Conservation (phyloP, 1,140 invertebrate genomes). For the Drosophila varians region DNA sequence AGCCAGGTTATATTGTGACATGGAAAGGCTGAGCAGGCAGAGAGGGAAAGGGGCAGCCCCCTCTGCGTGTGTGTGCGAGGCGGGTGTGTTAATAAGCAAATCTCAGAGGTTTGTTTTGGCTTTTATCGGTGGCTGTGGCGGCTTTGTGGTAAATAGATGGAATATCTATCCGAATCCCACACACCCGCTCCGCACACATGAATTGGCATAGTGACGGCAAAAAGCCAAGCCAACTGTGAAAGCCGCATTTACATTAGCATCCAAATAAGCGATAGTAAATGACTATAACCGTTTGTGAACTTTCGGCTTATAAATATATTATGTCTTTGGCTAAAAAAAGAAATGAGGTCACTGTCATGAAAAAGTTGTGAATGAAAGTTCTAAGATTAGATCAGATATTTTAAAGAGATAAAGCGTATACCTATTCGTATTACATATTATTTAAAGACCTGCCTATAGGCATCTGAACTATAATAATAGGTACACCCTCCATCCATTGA, state of each 20-base stretch:
- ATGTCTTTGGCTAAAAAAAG: not conserved
- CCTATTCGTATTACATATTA: no score
- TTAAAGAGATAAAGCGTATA: no score
- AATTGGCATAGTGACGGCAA: conserved; percentile 14
- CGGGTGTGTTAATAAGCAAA: conserved; percentile 62
- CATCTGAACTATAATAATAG: not conserved
- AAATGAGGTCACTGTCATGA: not conserved
- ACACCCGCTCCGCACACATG: conserved; percentile 29
- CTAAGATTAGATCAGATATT: not conserved
- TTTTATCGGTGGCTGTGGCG: conserved; percentile 68
- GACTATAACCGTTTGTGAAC: conserved; percentile 8
- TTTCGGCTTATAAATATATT: not conserved
- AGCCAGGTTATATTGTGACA: conserved; percentile 34
- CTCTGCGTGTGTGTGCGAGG: conserved; percentile 9
- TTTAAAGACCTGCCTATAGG: not conserved
- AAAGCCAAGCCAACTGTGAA: conserved; percentile 36
- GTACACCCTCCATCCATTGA: not conserved
- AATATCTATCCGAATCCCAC: conserved; percentile 51
- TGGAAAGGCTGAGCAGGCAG: not conserved
- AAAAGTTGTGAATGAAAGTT: not conserved
- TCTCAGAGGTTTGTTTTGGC: conserved; percentile 74
- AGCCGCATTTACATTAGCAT: conserved; percentile 41
- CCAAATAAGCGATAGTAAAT: conserved; percentile 21
- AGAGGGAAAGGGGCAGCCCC: no score
- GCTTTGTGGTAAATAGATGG: conserved; percentile 68